A percentile compares a stretch with the other conserved stretches of the same genome.
Evolutionary conservation across 2,888 invertebrate genomes (phyloP).

Genomic region (Tortricodes alternella): DNA sequence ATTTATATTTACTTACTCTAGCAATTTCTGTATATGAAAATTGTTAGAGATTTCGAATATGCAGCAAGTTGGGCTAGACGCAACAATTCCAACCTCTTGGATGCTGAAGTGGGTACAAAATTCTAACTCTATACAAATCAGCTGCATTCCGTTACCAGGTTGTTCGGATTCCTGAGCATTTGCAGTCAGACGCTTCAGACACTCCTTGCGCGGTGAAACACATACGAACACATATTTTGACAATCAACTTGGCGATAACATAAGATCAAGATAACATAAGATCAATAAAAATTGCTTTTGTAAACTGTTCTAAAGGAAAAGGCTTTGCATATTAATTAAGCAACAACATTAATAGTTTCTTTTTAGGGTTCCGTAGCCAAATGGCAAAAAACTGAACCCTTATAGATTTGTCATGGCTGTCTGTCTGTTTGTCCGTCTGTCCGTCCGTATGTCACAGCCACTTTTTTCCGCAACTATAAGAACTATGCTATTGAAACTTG

Average conservation of each 20-base stretch:
- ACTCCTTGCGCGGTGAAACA: background rate
- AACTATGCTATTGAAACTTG: too few relatives aligned
- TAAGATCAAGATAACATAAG: background rate
- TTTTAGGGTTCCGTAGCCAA: too few relatives aligned
- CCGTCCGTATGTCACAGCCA: too few relatives aligned
- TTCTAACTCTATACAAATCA: conserved; percentile 22
- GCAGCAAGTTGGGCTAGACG: conserved; percentile 18
- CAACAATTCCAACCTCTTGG: conserved; percentile 10
- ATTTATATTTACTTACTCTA: background rate
- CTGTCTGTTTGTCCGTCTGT: too few relatives aligned
- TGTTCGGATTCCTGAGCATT: conserved; percentile 18
- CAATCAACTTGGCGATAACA: background rate
- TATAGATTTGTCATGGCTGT: too few relatives aligned
- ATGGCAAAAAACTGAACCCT: too few relatives aligned
- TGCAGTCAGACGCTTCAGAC: conserved; percentile 7
- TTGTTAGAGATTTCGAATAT: conserved; percentile 21
- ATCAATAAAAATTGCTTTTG: too few relatives aligned
- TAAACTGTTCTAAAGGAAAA: too few relatives aligned
- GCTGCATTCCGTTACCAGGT: conserved; percentile 6
- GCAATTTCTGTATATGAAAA: background rate
- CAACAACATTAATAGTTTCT: background rate
- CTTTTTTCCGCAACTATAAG: too few relatives aligned
- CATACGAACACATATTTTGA: conserved; percentile 10
- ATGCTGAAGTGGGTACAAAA: conserved; percentile 10
- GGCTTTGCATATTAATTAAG: background rate